These are phyloP conservation scores for Salmo trutta DNA, from an alignment of 2,797 vertebrate species.

Conservation along the genomic window DNA sequence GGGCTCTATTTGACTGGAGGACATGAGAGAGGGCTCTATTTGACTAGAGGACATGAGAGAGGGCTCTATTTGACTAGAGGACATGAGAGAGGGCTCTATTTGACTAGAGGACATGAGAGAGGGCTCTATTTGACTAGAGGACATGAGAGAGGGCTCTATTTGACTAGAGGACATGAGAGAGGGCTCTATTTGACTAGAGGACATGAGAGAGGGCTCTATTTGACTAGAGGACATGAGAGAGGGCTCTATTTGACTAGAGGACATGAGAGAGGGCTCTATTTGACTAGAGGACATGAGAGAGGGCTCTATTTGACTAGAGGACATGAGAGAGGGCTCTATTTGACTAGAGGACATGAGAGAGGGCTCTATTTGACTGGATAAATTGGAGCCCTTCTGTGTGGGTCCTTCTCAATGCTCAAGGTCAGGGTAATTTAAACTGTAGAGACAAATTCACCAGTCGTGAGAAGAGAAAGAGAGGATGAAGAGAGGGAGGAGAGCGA, in stretches of 20 bases:
- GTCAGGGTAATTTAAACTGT: conserved; percentile 47
- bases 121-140: conserved; percentile 8
- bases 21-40: conserved; percentile 44
- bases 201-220: background rate
- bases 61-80: conserved; percentile 33
- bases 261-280: background rate
- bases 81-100: background rate
- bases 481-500: background rate
- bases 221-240: conserved; percentile 15
- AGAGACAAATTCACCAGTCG: conserved; percentile 4
- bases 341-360: conserved; percentile 38
- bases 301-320: conserved; percentile 9
- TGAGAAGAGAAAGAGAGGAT: conserved; percentile 12
- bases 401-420: conserved; percentile 19
- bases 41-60: conserved; percentile 33
- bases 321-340: background rate
- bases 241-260: conserved; percentile 4
- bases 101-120: conserved; percentile 15
- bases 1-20: conserved; percentile 32
- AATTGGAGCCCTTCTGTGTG: conserved; percentile 23
- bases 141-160: background rate
- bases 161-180: conserved; percentile 15
- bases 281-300: conserved; percentile 17
- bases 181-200: conserved; percentile 8
- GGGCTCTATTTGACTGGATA: conserved; percentile 39